Evolutionary conservation across 1,140 invertebrate species (phyloP), one percentile per base, ranked within the genome.

Genomic region (Apis florea): DNA sequence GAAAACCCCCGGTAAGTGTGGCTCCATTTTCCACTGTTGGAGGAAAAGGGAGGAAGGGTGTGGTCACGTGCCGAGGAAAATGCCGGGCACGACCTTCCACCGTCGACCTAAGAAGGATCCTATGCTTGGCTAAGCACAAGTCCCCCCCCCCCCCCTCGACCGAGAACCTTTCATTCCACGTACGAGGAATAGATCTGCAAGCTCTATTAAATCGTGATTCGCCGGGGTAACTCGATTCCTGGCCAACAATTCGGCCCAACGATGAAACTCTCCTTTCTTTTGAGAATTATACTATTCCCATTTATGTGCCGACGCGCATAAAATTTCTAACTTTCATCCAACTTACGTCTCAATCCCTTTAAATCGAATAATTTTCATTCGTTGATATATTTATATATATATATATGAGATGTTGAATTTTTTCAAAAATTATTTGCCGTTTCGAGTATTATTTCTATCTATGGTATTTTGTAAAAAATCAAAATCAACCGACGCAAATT

Each of bases 21-120:
- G 78, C 64, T 83, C 83, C 81, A 87, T 89, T 90, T 90, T 87
- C 80, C 68, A 73, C 79, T 58, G 63, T 83, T 64, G n/a, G 51
- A 15, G 51, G 15, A 12, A 51, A 4, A 12, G 59, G 15, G 21
- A n/a, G 56, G 77, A 85, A 83, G 85, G 86, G 78, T 84, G 82
- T 83, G 85, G 87, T 89, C 88, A 89, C 87, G 88, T 83, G 87
- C 87, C 85, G 82, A 80, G 83, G 79, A 79, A 88, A 89, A 89
- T 89, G 85, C 88, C 82, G 84, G 79, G 83, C 82, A 89, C 88
- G 84, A 89, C 70, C 82, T 79, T 77, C 66, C 70, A 58, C 59
- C 68, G 59, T 40, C 83, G 88, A 85, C 75, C 83, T 81, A 79
- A 87, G 82, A 74, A 82, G 67, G 73, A 85, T 88, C 63, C 73